Evolutionary conservation across 2,888 invertebrate genomes (phyloP).

Genomic region (Eupithecia centaureata): DNA sequence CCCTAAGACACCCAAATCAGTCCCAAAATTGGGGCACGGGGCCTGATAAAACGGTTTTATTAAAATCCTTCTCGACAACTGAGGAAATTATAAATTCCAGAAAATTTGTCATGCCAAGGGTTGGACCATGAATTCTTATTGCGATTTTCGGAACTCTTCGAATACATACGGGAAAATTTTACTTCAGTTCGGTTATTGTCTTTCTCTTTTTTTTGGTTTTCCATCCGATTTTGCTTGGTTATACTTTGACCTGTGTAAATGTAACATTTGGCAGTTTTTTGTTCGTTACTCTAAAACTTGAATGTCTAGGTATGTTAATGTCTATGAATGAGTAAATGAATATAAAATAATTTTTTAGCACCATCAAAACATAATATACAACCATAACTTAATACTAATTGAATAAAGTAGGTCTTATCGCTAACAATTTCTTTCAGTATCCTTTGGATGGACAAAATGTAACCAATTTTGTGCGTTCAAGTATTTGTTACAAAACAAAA

Average conservation of each 20-base stretch:
- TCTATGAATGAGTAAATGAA: too few species aligned
- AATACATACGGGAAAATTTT: slow-evolving; percentile 36
- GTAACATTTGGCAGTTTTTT: neutral
- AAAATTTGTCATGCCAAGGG: slow-evolving; percentile 55
- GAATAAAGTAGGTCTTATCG: too few species aligned
- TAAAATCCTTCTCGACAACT: slow-evolving; percentile 37
- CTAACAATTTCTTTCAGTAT: too few species aligned
- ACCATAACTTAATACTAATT: too few species aligned
- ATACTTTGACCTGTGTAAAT: neutral
- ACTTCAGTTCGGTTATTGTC: neutral
- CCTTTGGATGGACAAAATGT: too few species aligned
- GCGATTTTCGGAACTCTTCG: slow-evolving; percentile 46
- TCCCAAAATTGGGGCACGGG: slow-evolving; percentile 20
- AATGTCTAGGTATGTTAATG: neutral
- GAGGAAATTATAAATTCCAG: slow-evolving; percentile 46
- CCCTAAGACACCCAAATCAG: slow-evolving; percentile 23
- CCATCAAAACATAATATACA: too few species aligned
- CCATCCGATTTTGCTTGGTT: neutral
- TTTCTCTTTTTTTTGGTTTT: neutral
- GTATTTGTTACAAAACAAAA: too few species aligned
- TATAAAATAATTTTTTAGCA: too few species aligned
- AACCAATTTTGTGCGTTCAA: too few species aligned
- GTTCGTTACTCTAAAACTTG: neutral
- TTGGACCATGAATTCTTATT: slow-evolving; percentile 54
- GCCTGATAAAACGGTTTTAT: slow-evolving; percentile 38